Percentiles rank a stretch among this genome's conserved stretches.
phyloP scores from a whole-genome alignment of 2,888 invertebrate genomes.

The Spisula subtruncata region DNA sequence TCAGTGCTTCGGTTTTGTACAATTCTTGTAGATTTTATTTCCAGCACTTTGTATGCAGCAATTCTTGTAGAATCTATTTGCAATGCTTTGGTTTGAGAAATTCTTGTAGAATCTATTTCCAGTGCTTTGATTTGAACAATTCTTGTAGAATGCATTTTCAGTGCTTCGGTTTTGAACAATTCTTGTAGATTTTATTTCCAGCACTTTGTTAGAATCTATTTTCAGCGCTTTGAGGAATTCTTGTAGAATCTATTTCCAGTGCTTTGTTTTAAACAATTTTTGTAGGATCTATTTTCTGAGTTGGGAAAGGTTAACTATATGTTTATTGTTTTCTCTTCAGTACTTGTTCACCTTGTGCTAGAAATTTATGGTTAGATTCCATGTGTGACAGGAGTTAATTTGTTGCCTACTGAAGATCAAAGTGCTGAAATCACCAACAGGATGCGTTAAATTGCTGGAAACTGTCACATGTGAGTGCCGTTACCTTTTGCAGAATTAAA shows the following conservation, averaged over 20 bases:
- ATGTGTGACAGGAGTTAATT: not conserved
- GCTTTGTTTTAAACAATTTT: not conserved
- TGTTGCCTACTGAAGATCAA: not conserved
- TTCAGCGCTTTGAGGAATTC: no score
- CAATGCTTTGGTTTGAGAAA: no score
- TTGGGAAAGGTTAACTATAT: not conserved
- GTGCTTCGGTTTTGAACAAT: no score
- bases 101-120: no score
- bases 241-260: not conserved
- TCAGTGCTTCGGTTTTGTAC: no score
- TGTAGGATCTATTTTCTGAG: not conserved
- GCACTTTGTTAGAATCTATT: no score
- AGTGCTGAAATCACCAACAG: constrained; percentile 15
- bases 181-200: no score
- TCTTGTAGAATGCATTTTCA: no score
- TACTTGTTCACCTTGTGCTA: not conserved
- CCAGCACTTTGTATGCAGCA: no score
- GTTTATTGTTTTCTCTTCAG: not conserved
- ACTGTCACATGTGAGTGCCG: not conserved
- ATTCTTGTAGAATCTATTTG: no score
- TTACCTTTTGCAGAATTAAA: not conserved
- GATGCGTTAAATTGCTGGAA: not conserved
- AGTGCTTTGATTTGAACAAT: no score
- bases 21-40: no score
- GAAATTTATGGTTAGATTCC: not conserved